Evolutionary conservation across 2,113 vertebrate genomes (phyloP).

Genomic region (Mobula birostris): DNA sequence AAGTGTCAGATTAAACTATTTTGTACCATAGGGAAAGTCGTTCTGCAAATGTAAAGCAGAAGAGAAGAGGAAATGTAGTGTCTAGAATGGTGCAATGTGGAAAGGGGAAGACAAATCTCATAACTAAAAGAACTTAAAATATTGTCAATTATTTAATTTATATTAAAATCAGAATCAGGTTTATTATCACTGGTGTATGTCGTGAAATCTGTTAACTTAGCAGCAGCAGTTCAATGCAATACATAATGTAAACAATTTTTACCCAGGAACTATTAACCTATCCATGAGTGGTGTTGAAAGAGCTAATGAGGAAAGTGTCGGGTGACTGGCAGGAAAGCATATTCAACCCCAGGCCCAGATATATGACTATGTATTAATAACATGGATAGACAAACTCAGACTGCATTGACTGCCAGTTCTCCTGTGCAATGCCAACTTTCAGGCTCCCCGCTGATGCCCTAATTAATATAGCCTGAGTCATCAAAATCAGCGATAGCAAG

Average conservation of each 20-base stretch:
- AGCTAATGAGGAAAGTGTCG: not conserved
- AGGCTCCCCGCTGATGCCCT: slow-evolving; percentile 4
- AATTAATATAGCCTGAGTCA: not conserved
- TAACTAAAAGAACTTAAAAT: not conserved
- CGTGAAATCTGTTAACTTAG: too few relatives aligned
- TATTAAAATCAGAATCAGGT: not conserved
- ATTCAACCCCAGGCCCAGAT: not conserved
- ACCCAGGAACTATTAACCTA: not conserved
- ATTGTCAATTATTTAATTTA: not conserved
- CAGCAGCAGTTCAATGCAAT: too few relatives aligned
- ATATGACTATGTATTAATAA: not conserved
- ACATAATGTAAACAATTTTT: not conserved
- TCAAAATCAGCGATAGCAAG: not conserved
- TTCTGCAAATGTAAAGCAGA: not conserved
- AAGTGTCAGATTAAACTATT: not conserved
- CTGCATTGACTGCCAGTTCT: not conserved
- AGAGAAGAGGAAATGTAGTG: not conserved
- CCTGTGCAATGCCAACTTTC: not conserved
- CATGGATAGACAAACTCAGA: not conserved
- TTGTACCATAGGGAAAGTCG: not conserved
- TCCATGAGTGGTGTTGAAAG: not conserved
- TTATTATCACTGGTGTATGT: too few relatives aligned
- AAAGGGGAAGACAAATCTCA: not conserved
- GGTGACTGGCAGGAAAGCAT: not conserved
- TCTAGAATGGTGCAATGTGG: not conserved